These are phyloP conservation scores for Ectemnius cavifrons DNA, from an alignment of 2,888 invertebrate species.

Conservation along the genomic window DNA sequence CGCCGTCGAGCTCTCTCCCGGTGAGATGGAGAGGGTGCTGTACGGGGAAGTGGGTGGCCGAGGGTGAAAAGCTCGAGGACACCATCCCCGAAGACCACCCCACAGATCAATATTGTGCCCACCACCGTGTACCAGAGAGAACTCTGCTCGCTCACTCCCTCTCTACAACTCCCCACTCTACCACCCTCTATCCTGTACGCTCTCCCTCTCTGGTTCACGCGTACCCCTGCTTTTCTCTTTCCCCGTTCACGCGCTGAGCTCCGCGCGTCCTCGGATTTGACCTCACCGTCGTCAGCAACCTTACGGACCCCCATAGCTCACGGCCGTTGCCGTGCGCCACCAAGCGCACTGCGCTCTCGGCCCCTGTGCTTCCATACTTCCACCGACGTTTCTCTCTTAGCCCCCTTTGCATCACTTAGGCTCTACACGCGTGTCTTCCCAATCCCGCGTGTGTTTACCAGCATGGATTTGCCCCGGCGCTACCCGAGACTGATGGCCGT, in stretches of 20 bases:
- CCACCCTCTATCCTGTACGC: slow-evolving; percentile 46
- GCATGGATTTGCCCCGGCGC: too few species aligned
- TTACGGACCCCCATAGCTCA: too few species aligned
- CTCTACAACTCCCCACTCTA: slow-evolving; percentile 36
- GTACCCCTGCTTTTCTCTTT: slow-evolving; percentile 12
- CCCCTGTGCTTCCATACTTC: too few species aligned
- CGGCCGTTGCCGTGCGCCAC: too few species aligned
- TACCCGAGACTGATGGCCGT: too few species aligned
- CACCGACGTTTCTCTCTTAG: too few species aligned
- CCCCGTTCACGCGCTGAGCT: background rate
- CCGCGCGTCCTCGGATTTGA: background rate
- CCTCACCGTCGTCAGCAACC: too few species aligned
- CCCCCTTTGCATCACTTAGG: too few species aligned
- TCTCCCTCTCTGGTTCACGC: slow-evolving; percentile 19
- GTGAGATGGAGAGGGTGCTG: slow-evolving; percentile 42
- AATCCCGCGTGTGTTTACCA: too few species aligned
- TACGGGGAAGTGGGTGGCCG: slow-evolving; percentile 44
- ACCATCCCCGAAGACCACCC: slow-evolving; percentile 68
- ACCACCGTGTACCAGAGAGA: slow-evolving; percentile 68
- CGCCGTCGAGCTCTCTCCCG: slow-evolving; percentile 37
- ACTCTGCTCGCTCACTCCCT: slow-evolving; percentile 44
- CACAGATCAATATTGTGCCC: slow-evolving; percentile 77
- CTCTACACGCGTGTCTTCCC: too few species aligned
- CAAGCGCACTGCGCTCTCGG: too few species aligned
- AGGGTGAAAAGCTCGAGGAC: slow-evolving; percentile 52